A percentile compares a stretch with the other conserved stretches of the same genome.
phyloP scores from a whole-genome alignment of 2,888 invertebrate genomes.

The Cerastis rubricosa region DNA sequence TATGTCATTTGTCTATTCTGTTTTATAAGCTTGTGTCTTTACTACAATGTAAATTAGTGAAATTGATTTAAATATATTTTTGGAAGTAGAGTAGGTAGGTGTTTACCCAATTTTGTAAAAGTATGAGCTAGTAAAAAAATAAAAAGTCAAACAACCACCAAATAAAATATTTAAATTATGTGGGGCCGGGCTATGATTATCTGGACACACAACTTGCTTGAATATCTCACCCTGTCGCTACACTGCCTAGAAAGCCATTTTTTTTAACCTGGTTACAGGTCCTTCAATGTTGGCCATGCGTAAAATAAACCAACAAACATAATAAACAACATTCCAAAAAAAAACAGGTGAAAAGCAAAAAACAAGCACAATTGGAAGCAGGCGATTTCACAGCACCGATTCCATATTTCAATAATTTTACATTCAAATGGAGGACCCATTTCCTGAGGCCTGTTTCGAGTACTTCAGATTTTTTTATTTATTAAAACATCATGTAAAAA shows the following conservation, averaged over 20 bases:
- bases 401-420: too few relatives aligned
- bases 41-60: not conserved
- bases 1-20: conserved; percentile 15
- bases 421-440: too few relatives aligned
- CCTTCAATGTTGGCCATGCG: not conserved
- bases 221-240: not conserved
- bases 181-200: not conserved
- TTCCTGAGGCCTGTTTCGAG: too few relatives aligned
- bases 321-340: too few relatives aligned
- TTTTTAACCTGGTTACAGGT: not conserved
- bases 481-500: too few relatives aligned
- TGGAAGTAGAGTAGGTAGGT: not conserved
- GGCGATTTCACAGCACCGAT: too few relatives aligned
- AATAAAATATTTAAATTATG: not conserved
- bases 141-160: not conserved
- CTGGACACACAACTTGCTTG: not conserved
- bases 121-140: not conserved
- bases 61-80: not conserved
- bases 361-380: too few relatives aligned
- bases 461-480: too few relatives aligned
- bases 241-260: not conserved
- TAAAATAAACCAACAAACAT: conserved; percentile 10
- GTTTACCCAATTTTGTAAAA: not conserved
- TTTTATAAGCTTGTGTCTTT: conserved; percentile 1
- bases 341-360: too few relatives aligned